phyloP scores from a whole-genome alignment of 1,140 invertebrate genomes.

The Brachionus angularis region DNA sequence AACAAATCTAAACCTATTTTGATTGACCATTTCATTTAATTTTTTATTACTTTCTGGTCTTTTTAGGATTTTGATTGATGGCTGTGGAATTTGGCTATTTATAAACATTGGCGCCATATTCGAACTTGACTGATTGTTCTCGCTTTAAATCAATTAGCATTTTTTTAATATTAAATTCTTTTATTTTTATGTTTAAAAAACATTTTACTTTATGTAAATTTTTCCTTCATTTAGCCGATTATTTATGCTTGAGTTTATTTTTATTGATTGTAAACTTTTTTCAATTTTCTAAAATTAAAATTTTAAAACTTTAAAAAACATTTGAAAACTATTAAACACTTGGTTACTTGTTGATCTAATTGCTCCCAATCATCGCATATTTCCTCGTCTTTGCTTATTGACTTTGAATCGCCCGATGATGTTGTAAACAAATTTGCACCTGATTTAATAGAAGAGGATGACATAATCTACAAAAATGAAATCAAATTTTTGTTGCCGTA shows the following conservation, averaged over 20 bases:
- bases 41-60: conserved; percentile 21
- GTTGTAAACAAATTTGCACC: no score
- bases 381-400: conserved; percentile 16
- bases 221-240: not conserved
- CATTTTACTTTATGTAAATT: conserved; percentile 2
- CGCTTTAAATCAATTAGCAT: no score
- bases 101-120: not conserved
- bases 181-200: no score
- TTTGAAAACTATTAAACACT: not conserved
- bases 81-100: conserved; percentile 8
- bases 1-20: not conserved
- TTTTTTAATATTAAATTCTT: no score
- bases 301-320: not conserved
- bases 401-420: no score
- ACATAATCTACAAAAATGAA: conserved; percentile 2
- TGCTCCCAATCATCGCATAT: conserved; percentile 43
- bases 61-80: conserved; percentile 42
- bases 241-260: not conserved
- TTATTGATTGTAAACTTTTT: conserved; percentile 13
- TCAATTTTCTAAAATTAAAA: conserved; percentile 17
- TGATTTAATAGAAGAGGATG: not conserved
- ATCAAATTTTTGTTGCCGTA: not conserved
- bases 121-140: no score
- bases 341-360: conserved; percentile 33
- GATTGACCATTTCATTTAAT: conserved; percentile 1